Base-by-base conservation (phyloP, 2,888 invertebrate genomes). In the Eupithecia pulchellata region DNA sequence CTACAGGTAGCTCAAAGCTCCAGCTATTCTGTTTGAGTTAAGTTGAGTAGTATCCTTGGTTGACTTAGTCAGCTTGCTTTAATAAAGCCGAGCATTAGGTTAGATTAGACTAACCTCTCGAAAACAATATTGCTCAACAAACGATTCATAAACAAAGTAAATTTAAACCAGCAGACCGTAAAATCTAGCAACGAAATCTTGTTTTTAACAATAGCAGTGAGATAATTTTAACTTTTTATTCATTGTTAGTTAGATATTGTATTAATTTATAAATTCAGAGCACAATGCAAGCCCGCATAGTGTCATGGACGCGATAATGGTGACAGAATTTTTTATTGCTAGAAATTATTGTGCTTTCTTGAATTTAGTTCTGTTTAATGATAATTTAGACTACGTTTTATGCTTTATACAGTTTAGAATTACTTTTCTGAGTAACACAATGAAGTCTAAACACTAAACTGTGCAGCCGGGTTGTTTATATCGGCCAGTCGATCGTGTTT, bases 301-400 rank as follows among this genome's bases (percentile, higher is more conserved):
- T 88, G 88, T 89, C 88, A 88, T 82, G 89, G 89, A 84, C 78
- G 74, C 85, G 85, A 86, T 88, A 88, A 86, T 83, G 81, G 80
- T 82, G 68, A 81, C 81, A 80, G 78, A 81, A 82, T 86, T 84
- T 85, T 83, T 80, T 80, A 79, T 78, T 75, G 75, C 70, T 74
- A 76, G 29, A 71, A 78, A 78, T 79, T 82, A 78, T 76, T 78
- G 80, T 80, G 77, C 77, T 84, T 81, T 81, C 80, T 78, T 78
- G 64, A 71, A 79, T 79, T 78, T 75, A 66, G 67, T 75, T 71
- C 34, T 57, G 61, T 69, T 67, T 73, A 63, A 36, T 68, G 68
- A 70, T 70, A 71, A 74, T 68, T 73, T 71, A 64, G 64, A 71
- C 39, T 71, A 39, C 17, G 58, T 52, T n/a, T 47, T 17, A 8